These are phyloP conservation scores for Hippocampus zosterae DNA, from an alignment of 2,113 vertebrate species.

Conservation along the genomic window DNA sequence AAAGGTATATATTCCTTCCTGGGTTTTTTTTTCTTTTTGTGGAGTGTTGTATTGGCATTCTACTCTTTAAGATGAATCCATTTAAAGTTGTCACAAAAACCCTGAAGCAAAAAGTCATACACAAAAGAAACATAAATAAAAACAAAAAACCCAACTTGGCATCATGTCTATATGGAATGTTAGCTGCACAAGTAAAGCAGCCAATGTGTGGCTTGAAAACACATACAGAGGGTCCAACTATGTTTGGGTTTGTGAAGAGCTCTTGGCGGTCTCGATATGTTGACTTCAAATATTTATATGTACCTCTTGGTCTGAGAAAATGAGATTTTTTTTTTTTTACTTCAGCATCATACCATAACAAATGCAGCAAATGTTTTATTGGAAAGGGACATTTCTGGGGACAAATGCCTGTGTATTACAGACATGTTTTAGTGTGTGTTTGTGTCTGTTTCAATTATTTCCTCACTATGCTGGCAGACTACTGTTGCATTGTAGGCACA, in stretches of 20 bases:
- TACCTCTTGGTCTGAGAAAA: not conserved
- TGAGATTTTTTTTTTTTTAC: not conserved
- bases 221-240: not conserved
- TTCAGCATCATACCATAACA: not conserved
- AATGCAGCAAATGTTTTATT: not conserved
- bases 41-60: not conserved
- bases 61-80: not conserved
- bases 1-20: too few relatives aligned
- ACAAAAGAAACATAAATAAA: conserved; percentile 9
- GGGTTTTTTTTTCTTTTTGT: too few relatives aligned
- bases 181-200: conserved; percentile 5
- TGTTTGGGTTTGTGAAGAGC: not conserved
- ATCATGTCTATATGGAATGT: not conserved
- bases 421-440: conserved; percentile 4
- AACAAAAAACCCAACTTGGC: not conserved
- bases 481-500: conserved; percentile 50
- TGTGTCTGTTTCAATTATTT: conserved; percentile 47
- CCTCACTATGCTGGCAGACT: conserved; percentile 24
- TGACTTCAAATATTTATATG: not conserved
- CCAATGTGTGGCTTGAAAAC: conserved; percentile 9
- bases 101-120: not conserved
- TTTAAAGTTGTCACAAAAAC: not conserved
- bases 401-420: conserved; percentile 14
- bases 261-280: not conserved
- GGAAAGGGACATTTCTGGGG: conserved; percentile 1